Evolutionary conservation across 1,140 invertebrate genomes (phyloP), one percentile per base, ranked within the genome.

Genomic region (Zaprionus vittiger): DNA sequence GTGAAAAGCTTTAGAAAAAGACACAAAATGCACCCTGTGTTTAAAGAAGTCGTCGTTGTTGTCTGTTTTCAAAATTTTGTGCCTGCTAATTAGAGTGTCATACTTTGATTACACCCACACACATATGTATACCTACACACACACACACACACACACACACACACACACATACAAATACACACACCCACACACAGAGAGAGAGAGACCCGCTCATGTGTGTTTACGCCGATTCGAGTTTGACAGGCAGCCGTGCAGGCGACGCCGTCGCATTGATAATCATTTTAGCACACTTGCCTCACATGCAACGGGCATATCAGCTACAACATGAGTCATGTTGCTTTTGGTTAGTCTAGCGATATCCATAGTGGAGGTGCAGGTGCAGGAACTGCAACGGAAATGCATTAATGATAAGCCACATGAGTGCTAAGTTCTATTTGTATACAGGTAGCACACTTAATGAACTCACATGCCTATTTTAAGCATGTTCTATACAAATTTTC

Each of bases 61-160:
- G 41, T 41, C 37, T 55, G 61, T 17, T 71, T 52, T 31, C 56
- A 55, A 84, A 83, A 80, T 83, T 79, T 73, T 73, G 66, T 76
- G 78, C 55, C 83, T 85, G 82, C 82, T 86, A 85, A 85, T 85
- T 86, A 86, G 82, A 81, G 71, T 85, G 82, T 70, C 41, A 67
- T 71, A 78, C 74, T 73, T 79, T 84, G 81, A 84, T 83, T 83
- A 81, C 62, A 78, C 47, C 70, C 61, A 66, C 71, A 67, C 34
- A 72, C 62, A 71, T 22, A n/a, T n/a, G n/a, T n/a, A 55, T 11
- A 47, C 5, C 37, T 5, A 34, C 22, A 55, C 37, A 54, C 41
- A 70, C 68, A 61, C 22, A 56, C 24, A 41, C 6, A 52, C 28
- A 37, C n/a, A 24, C 12, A 4, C 68, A 56, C 17, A 55, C n/a